Evolutionary conservation across 1,140 invertebrate species (phyloP).

Genomic region (Drosophila ercepeae): DNA sequence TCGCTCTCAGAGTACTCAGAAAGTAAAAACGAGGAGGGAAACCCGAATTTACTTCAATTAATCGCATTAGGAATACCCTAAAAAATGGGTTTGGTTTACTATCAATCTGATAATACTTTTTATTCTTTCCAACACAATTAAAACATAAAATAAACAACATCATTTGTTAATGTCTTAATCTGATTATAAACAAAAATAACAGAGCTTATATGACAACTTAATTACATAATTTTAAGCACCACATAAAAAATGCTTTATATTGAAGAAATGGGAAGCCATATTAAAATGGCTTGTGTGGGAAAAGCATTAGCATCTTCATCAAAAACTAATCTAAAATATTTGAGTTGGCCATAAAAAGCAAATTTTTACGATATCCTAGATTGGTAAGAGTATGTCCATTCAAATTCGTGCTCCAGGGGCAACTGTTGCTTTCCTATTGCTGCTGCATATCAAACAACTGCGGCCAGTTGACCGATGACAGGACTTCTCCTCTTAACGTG

Average conservation of each 20-base stretch:
- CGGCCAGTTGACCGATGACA: slow-evolving; percentile 73
- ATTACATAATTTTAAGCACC: neutral
- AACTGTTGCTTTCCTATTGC: slow-evolving; percentile 44
- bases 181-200: neutral
- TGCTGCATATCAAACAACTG: slow-evolving; percentile 72
- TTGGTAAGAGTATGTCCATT: slow-evolving; percentile 10
- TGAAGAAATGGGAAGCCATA: neutral
- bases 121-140: neutral
- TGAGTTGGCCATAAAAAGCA: neutral
- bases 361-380: neutral
- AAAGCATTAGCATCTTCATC: neutral
- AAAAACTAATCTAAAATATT: neutral
- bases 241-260: neutral
- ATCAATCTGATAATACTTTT: neutral
- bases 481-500: slow-evolving; percentile 64
- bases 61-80: slow-evolving; percentile 6
- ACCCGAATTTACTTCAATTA: neutral
- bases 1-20: slow-evolving; percentile 38
- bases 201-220: neutral
- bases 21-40: slow-evolving; percentile 62
- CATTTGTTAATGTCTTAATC: neutral
- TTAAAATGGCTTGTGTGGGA: neutral
- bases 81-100: neutral
- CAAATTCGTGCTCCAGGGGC: slow-evolving; percentile 51
- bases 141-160: neutral